Evolutionary conservation across 1,140 invertebrate species (phyloP).

Genomic region (Trichonephila inaurata): DNA sequence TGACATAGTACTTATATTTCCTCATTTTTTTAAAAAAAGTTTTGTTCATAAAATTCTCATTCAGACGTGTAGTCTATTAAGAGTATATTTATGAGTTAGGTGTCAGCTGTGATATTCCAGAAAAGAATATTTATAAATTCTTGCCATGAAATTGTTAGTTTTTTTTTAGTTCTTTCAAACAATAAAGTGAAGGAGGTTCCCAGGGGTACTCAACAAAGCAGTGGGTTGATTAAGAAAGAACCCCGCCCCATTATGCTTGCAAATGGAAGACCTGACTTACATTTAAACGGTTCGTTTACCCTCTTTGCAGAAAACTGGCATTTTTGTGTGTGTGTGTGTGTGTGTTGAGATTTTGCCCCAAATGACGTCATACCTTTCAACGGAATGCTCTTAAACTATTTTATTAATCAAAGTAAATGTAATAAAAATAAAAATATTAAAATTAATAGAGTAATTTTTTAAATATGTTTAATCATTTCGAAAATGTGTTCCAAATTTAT

Average conservation of each 20-base stretch:
- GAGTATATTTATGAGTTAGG: neutral
- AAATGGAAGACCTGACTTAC: conserved; percentile 26
- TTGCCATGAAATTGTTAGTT: neutral
- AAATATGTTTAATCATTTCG: too few relatives aligned
- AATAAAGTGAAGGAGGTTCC: neutral
- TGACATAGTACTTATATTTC: too few relatives aligned
- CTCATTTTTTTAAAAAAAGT: too few relatives aligned
- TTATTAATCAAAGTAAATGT: too few relatives aligned
- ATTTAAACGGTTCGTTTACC: neutral
- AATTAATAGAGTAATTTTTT: too few relatives aligned
- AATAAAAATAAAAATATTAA: too few relatives aligned
- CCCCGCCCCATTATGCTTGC: neutral
- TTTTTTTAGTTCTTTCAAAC: neutral
- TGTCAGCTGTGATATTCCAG: neutral
- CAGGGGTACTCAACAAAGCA: neutral
- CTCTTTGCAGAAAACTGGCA: neutral
- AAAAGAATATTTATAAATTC: neutral
- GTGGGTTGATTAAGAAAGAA: neutral
- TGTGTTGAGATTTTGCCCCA: neutral
- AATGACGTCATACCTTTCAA: neutral
- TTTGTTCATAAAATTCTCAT: too few relatives aligned
- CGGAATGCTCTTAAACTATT: neutral
- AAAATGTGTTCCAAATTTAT: too few relatives aligned
- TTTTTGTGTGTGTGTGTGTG: too few relatives aligned
- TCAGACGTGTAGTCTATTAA: neutral